phyloP scores from a whole-genome alignment of 2,113 vertebrate genomes.

The Bos javanicus region DNA sequence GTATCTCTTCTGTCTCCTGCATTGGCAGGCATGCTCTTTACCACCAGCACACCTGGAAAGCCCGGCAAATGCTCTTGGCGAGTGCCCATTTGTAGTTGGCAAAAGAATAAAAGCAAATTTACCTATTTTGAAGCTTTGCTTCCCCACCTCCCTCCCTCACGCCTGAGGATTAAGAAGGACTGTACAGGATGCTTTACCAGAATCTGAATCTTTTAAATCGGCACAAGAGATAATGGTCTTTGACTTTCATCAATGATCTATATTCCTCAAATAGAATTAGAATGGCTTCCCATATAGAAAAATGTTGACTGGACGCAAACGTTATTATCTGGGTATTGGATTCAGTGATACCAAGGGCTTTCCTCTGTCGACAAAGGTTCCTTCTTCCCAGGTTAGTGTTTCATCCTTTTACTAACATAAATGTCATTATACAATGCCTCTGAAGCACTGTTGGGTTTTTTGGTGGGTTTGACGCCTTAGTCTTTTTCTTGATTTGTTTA shows the following conservation, averaged over 20 bases:
- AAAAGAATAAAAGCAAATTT: not conserved
- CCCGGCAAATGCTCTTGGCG: not conserved
- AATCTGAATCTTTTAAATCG: constrained; percentile 6
- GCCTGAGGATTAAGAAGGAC: not conserved
- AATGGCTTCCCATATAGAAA: constrained; percentile 25
- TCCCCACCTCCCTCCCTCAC: too few relatives aligned
- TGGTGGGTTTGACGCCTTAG: not conserved
- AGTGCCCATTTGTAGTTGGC: not conserved
- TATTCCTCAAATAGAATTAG: constrained; percentile 57
- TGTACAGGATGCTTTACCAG: not conserved
- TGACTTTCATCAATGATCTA: constrained; percentile 20
- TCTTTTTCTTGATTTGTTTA: not conserved
- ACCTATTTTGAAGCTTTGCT: not conserved
- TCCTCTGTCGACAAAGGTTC: not conserved
- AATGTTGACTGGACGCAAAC: constrained; percentile 23
- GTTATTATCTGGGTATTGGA: constrained; percentile 38
- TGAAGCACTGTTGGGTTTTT: not conserved
- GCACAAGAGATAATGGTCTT: constrained; percentile 29
- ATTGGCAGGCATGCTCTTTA: not conserved
- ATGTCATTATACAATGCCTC: not conserved
- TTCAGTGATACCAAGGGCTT: constrained; percentile 10
- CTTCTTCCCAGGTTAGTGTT: not conserved
- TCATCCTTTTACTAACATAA: not conserved
- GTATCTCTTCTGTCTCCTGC: not conserved
- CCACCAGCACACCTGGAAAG: not conserved